These are phyloP conservation scores for Brenthis ino DNA, from an alignment of 2,888 invertebrate genomes.

Conservation along the genomic window DNA sequence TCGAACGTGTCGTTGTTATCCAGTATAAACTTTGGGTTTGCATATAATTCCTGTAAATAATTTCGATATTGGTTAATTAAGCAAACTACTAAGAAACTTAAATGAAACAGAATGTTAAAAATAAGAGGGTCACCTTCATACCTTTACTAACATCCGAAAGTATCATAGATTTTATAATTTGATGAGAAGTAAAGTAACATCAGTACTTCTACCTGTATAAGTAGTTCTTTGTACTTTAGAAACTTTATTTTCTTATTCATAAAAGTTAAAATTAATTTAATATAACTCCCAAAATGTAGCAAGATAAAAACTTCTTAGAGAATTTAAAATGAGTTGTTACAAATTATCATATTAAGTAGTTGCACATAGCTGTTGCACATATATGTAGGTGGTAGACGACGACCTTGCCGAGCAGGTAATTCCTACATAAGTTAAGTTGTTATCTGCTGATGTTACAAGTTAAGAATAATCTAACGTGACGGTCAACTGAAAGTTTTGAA, in stretches of 20 bases:
- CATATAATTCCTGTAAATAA: slow-evolving; percentile 86
- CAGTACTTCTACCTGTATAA: too few relatives aligned
- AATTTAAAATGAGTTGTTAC: not conserved
- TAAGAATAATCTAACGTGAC: not conserved
- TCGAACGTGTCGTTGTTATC: slow-evolving; percentile 92
- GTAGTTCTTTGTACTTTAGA: too few relatives aligned
- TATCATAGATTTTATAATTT: too few relatives aligned
- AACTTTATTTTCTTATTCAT: too few relatives aligned
- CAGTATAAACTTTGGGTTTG: slow-evolving; percentile 90
- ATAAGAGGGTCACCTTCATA: too few relatives aligned
- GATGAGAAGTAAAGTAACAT: too few relatives aligned
- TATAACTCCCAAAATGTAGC: too few relatives aligned
- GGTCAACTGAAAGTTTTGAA: not conserved
- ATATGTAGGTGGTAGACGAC: slow-evolving; percentile 19
- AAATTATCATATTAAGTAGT: slow-evolving; percentile 1
- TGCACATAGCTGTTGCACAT: slow-evolving; percentile 14
- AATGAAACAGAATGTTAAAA: too few relatives aligned
- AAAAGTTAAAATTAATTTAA: too few relatives aligned
- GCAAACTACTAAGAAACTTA: not conserved
- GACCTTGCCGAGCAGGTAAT: slow-evolving; percentile 27
- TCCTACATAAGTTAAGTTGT: slow-evolving; percentile 2
- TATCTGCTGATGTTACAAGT: not conserved
- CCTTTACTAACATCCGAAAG: too few relatives aligned
- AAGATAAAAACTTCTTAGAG: not conserved
- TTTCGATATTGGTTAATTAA: slow-evolving; percentile 34